phyloP scores from a whole-genome alignment of 1,140 invertebrate genomes.

The Eriocheir sinensis region DNA sequence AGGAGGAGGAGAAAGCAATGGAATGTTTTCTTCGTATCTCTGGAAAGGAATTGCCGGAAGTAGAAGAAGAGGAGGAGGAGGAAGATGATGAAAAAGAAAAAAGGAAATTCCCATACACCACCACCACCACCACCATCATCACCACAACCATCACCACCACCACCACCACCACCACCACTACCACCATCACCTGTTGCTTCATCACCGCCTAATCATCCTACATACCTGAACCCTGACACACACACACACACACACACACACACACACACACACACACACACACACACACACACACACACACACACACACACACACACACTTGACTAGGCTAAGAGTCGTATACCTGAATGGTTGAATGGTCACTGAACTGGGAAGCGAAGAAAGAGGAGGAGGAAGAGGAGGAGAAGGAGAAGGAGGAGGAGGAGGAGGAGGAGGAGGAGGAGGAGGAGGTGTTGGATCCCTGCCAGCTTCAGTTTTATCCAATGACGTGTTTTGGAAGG shows the following conservation, averaged over 20 bases:
- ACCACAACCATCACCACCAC: background rate
- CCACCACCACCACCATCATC: background rate
- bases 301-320: background rate
- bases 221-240: background rate
- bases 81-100: background rate
- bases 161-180: background rate
- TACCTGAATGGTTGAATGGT: background rate
- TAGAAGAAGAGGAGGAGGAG: background rate
- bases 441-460: no score
- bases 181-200: background rate
- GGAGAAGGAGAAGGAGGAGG: background rate
- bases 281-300: constrained; percentile 29
- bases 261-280: constrained; percentile 36
- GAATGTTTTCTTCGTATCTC: no score
- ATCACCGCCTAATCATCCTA: background rate
- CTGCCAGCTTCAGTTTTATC: no score
- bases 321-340: background rate
- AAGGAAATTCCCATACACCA: background rate
- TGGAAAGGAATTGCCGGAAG: background rate
- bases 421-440: background rate
- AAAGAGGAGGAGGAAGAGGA: no score
- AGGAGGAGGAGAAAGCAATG: background rate
- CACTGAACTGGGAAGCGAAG: background rate
- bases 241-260: constrained; percentile 53
- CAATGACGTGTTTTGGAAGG: no score